Conservation (phyloP, 2,888 invertebrate genomes). For the Rosalia funebris region DNA sequence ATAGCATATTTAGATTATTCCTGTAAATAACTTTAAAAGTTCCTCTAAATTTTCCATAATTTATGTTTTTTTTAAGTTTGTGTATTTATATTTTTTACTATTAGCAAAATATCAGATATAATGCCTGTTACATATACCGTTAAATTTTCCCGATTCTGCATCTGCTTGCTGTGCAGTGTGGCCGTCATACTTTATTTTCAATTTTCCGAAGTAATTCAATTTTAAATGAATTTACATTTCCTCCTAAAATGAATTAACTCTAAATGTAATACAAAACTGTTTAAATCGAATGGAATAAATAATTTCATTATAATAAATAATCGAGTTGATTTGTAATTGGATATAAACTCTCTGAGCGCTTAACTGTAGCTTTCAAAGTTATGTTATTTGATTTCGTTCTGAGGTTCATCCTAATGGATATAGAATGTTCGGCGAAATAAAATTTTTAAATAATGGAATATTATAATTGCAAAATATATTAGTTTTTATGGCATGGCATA, state of each 20-base stretch:
- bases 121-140: no score
- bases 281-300: conserved; percentile 30
- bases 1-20: no score
- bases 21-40: no score
- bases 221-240: conserved; percentile 27
- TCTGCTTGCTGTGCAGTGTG: no score
- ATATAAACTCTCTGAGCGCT: conserved; percentile 28
- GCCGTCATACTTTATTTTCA: conserved; percentile 2
- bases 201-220: conserved; percentile 17
- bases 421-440: not conserved
- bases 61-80: no score
- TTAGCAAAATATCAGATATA: no score
- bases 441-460: not conserved
- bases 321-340: conserved; percentile 33
- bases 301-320: conserved; percentile 33
- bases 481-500: not conserved
- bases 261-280: conserved; percentile 28
- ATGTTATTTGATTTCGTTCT: conserved; percentile 6
- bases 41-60: no score
- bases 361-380: conserved; percentile 18
- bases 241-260: conserved; percentile 22
- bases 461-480: not conserved
- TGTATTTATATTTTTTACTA: no score
- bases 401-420: not conserved
- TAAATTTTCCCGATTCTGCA: no score